phyloP scores from a whole-genome alignment of 2,888 invertebrate genomes.

The Monochamus alternatus region DNA sequence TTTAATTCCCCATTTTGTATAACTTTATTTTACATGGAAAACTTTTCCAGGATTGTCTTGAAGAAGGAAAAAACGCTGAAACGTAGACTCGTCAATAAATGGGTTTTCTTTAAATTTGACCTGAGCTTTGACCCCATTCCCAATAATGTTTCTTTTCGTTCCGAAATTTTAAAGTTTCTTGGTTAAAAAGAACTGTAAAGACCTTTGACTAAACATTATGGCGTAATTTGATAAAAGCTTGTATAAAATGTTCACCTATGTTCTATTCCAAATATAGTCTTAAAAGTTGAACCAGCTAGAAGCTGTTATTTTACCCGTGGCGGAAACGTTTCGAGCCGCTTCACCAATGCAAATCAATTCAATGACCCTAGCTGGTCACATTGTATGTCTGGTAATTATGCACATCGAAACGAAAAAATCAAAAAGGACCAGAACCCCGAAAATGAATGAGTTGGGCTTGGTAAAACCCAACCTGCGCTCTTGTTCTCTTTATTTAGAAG shows the following conservation, averaged over 20 bases:
- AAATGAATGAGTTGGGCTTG: slow-evolving; percentile 24
- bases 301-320: not conserved
- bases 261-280: not conserved
- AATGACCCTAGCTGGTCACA: slow-evolving; percentile 20
- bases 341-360: slow-evolving; percentile 15
- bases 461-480: slow-evolving; percentile 1
- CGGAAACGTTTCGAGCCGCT: not conserved
- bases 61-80: too few species aligned
- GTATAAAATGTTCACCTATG: not conserved
- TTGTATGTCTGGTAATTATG: slow-evolving; percentile 17
- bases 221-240: too few species aligned
- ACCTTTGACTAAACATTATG: too few species aligned
- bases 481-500: slow-evolving; percentile 19
- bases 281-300: not conserved
- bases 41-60: too few species aligned
- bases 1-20: too few species aligned
- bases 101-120: too few species aligned
- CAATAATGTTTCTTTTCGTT: too few species aligned
- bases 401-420: slow-evolving; percentile 18
- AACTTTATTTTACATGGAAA: too few species aligned
- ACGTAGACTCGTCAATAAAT: too few species aligned
- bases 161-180: too few species aligned
- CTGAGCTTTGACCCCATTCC: too few species aligned
- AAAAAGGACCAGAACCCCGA: slow-evolving; percentile 21
- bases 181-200: too few species aligned